Percentiles rank a stretch among this genome's conserved stretches.
phyloP scores from a whole-genome alignment of 2,888 invertebrate genomes.

The Salpingus planirostris region DNA sequence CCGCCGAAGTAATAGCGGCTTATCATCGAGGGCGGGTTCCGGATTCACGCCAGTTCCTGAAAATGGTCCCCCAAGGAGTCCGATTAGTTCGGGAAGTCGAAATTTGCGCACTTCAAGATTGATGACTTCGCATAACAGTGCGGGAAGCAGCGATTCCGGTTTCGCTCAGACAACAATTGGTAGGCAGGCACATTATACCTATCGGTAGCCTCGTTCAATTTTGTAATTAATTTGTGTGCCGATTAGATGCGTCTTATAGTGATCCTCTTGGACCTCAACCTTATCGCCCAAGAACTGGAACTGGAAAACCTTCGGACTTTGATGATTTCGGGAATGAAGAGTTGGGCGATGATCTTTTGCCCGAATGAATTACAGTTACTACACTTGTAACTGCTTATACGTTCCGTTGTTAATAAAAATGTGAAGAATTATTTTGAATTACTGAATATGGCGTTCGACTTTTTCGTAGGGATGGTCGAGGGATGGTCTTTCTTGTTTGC shows the following conservation, averaged over 20 bases:
- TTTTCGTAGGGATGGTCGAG: too few species aligned
- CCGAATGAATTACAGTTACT: too few species aligned
- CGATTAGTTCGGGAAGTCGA: conserved; percentile 27
- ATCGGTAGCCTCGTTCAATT: not conserved
- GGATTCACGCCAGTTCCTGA: conserved; percentile 46
- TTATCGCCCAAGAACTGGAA: conserved; percentile 48
- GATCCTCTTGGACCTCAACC: conserved; percentile 52
- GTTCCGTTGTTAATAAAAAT: too few species aligned
- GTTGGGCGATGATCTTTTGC: conserved; percentile 63
- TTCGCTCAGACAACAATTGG: conserved; percentile 27
- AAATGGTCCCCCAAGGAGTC: too few species aligned
- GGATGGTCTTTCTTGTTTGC: too few species aligned
- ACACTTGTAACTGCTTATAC: too few species aligned
- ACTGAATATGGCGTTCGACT: too few species aligned
- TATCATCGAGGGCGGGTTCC: conserved; percentile 49
- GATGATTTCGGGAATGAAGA: conserved; percentile 68
- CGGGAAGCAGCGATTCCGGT: conserved; percentile 38
- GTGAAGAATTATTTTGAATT: too few species aligned
- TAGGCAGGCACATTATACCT: conserved; percentile 2
- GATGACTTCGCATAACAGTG: too few species aligned
- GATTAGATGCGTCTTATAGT: conserved; percentile 47
- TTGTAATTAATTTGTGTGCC: too few species aligned
- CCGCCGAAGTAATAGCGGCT: conserved; percentile 46
- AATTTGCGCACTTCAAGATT: conserved; percentile 28
- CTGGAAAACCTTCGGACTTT: conserved; percentile 45